Conservation (phyloP, 2,797 vertebrate species). For the Cyprinella venusta region DNA sequence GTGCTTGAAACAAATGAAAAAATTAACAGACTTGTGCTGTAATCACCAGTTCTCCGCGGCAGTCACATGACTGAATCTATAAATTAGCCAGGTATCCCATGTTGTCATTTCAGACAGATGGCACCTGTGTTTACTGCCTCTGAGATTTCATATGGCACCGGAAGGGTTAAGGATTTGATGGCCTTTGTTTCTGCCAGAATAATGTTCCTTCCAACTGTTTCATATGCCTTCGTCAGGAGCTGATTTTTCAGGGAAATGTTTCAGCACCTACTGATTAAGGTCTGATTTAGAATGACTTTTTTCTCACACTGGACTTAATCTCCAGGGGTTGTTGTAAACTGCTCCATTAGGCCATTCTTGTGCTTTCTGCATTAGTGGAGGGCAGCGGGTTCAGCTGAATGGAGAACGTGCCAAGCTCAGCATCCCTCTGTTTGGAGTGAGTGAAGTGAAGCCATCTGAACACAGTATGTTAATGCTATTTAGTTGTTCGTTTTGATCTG, state of each 20-base stretch:
- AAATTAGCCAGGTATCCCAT: slow-evolving; percentile 35
- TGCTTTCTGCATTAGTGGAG: slow-evolving; percentile 30
- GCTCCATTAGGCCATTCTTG: slow-evolving; percentile 30
- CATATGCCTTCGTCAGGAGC: slow-evolving; percentile 68
- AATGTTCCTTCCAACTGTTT: slow-evolving; percentile 59
- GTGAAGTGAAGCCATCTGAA: slow-evolving; percentile 38
- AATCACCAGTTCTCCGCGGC: not conserved
- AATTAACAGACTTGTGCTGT: not conserved
- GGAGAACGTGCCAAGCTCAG: slow-evolving; percentile 32
- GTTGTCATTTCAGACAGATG: slow-evolving; percentile 65
- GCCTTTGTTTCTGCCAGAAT: slow-evolving; percentile 53
- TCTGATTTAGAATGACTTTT: slow-evolving; percentile 56
- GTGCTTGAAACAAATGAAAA: not conserved
- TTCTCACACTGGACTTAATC: slow-evolving; percentile 24
- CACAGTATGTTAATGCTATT: slow-evolving; percentile 41
- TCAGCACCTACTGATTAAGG: slow-evolving; percentile 63
- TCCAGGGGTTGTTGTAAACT: slow-evolving; percentile 14
- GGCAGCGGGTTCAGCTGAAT: slow-evolving; percentile 50
- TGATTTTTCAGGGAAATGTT: slow-evolving; percentile 64
- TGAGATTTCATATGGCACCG: slow-evolving; percentile 13
- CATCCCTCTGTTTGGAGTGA: slow-evolving; percentile 31
- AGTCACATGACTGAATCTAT: not conserved
- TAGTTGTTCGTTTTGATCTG: slow-evolving; percentile 32
- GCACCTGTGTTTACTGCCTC: slow-evolving; percentile 58
- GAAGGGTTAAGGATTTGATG: slow-evolving; percentile 50